Percentiles rank a stretch among this genome's conserved stretches.
Evolutionary conservation across 2,113 vertebrate genomes (phyloP).

Genomic region (Myotis yumanensis): DNA sequence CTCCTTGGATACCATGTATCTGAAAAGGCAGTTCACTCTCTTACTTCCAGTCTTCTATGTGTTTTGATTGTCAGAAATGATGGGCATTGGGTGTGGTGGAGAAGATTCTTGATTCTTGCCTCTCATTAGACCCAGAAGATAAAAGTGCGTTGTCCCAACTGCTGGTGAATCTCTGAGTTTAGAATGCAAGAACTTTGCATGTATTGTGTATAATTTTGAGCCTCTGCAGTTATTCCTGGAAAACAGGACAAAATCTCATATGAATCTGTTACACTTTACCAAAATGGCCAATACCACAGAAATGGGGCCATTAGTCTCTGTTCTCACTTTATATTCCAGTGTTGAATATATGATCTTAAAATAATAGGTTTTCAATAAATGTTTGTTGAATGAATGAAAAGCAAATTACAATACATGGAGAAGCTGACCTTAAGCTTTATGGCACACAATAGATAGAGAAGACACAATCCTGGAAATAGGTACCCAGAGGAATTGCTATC

Average conservation of each 20-base stretch:
- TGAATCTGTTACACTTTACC: not conserved
- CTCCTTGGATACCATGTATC: not conserved
- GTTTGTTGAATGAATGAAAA: no score
- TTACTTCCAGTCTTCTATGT: not conserved
- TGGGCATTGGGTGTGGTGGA: not conserved
- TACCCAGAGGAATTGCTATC: not conserved
- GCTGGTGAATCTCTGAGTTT: not conserved
- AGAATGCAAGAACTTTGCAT: not conserved
- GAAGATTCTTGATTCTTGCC: not conserved
- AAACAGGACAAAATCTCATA: not conserved
- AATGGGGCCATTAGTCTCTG: not conserved
- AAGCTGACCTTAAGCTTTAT: not conserved
- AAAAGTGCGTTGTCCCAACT: not conserved
- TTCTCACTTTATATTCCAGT: not conserved
- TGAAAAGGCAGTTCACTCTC: not conserved
- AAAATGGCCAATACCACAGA: not conserved
- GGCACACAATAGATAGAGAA: not conserved
- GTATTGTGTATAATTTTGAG: conserved; percentile 26
- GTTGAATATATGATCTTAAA: not conserved
- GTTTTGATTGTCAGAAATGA: not conserved
- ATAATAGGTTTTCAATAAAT: not conserved
- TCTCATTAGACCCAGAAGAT: not conserved
- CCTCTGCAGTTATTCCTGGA: not conserved
- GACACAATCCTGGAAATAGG: not conserved
- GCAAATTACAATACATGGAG: not conserved